Evolutionary conservation across 1,140 invertebrate species (phyloP).

Genomic region (Drosophila chauvacae): DNA sequence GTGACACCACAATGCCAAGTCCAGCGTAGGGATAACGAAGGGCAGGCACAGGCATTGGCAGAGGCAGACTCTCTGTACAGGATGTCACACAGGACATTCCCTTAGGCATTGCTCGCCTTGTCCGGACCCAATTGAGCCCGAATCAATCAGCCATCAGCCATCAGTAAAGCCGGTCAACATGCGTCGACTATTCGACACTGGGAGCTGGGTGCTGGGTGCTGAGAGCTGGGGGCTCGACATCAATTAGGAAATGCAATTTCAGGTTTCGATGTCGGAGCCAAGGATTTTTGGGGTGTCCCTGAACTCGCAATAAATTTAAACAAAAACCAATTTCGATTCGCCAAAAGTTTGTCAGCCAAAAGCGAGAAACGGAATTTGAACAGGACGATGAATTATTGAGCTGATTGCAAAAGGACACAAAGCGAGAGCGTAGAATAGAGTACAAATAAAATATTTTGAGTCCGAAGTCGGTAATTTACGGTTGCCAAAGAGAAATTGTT

Average conservation of each 20-base stretch:
- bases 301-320: conserved; percentile 45
- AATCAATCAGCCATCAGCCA: conserved; percentile 45
- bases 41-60: neutral
- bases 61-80: neutral
- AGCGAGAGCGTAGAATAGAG: conserved; percentile 1
- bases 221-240: conserved; percentile 29
- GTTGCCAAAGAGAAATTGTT: neutral
- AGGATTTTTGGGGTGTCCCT: conserved; percentile 20
- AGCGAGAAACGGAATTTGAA: conserved; percentile 9
- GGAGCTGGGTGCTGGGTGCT: neutral
- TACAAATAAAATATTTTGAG: conserved; percentile 16
- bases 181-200: conserved; percentile 29
- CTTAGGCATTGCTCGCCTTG: conserved; percentile 24
- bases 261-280: conserved; percentile 33
- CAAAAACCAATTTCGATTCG: conserved; percentile 44
- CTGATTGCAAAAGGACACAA: conserved; percentile 16
- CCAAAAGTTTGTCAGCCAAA: conserved; percentile 41
- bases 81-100: conserved; percentile 22
- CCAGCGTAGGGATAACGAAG: neutral
- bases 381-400: conserved; percentile 41
- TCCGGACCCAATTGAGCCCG: conserved; percentile 41
- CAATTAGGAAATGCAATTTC: conserved; percentile 55
- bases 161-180: conserved; percentile 34
- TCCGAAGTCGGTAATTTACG: conserved; percentile 1
- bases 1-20: conserved; percentile 36